A percentile compares a stretch with the other conserved stretches of the same genome.
Evolutionary conservation across 2,113 vertebrate genomes (phyloP).

Genomic region (Accipiter virgatus): DNA sequence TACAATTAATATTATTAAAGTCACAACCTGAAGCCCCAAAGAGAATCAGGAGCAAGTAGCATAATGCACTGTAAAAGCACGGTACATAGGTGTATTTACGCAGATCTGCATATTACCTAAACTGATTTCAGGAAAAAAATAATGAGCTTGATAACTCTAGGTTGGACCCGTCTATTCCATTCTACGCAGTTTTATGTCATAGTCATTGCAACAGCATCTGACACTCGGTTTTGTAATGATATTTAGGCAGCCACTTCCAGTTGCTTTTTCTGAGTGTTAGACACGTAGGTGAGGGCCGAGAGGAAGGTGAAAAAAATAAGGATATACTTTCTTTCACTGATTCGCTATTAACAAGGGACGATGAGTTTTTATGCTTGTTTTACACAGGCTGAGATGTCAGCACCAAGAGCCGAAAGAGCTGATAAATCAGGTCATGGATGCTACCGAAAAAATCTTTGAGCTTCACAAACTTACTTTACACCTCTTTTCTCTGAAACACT

Average conservation of each 20-base stretch:
- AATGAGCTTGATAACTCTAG: not conserved
- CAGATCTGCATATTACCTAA: not conserved
- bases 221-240: not conserved
- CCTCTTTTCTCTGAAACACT: not conserved
- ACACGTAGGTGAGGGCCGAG: fast-evolving
- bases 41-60: not conserved
- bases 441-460: not conserved
- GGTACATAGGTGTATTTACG: not conserved
- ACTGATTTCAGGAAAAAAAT: not conserved
- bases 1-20: not conserved
- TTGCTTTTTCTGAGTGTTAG: not conserved
- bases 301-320: not conserved
- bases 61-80: not conserved
- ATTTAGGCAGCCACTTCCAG: not conserved
- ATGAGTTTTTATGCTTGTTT: not conserved
- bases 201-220: not conserved
- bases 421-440: not conserved
- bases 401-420: not conserved
- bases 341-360: not conserved
- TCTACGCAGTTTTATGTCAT: not conserved
- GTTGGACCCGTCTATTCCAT: fast-evolving
- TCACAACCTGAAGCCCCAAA: not conserved
- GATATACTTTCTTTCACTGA: not conserved
- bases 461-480: not conserved
- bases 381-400: not conserved